Evolutionary conservation across 2,113 vertebrate species (phyloP), one percentile per base, ranked within the genome.

Genomic region (Pipra filicauda): DNA sequence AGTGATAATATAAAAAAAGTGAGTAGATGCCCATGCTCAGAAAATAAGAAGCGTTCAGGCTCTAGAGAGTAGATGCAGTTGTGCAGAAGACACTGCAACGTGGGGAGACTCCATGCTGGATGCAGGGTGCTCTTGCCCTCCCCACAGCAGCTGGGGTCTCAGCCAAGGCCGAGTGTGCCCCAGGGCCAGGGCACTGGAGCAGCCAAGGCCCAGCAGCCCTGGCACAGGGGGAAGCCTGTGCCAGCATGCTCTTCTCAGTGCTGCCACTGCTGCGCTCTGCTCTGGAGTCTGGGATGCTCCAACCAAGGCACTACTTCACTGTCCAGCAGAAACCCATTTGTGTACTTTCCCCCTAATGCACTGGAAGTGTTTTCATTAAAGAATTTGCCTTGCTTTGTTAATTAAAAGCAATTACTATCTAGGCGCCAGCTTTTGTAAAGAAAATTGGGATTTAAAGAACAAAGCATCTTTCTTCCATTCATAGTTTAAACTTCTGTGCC

Each of bases 271-370:
- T 75, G 24, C 30, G 61, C 65, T 69, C n/a, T 5, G 1, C 31
- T 15, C 64, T 27, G 54, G 58, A 49, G 10, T 44, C 30, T 0
- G 0, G 19, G 41, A 59, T 3, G 5, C 28, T 72, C 57, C 66
- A 61, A 37, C 49, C 49, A 57, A 16, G 0, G 0, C 0, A 0
- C 39, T 52, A 26, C 70, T 49, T 66, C 81, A 33, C 44, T 0
- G 1, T 46, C 76, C 69, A 72, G 88, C 67, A 49, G 66, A 66
- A 67, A 76, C 49, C 16, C 58, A 18, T 43, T 44, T n/a, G 43
- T 54, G 72, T 44, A 59, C 72, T 71, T 88, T 48, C 73, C 37
- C 74, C 59, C 28, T 62, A 59, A 74, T 15, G 23, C 66, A 41
- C 85, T 49, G 64, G 82, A 30, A 94, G 27, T 16, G 17, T 84